Evolutionary conservation across 2,888 invertebrate species (phyloP).

Genomic region (Diarsia mendica): DNA sequence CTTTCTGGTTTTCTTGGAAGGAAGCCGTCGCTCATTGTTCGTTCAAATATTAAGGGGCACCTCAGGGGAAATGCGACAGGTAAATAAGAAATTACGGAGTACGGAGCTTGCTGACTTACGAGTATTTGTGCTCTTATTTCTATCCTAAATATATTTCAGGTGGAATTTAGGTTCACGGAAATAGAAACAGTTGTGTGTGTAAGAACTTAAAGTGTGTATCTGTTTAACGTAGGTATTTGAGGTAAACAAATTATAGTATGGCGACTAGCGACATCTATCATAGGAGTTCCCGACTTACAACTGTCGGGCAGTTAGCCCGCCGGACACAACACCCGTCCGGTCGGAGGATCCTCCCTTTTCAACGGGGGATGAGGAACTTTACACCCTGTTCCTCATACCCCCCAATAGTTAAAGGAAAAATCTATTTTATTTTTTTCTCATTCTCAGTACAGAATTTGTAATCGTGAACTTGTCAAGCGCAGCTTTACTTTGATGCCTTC

Average conservation of each 20-base stretch:
- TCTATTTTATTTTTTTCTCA: neutral
- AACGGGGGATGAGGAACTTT: too few species aligned
- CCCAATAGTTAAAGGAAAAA: neutral
- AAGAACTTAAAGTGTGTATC: neutral
- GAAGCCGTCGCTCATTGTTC: conserved; percentile 45
- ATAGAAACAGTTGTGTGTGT: conserved; percentile 18
- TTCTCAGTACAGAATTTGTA: neutral
- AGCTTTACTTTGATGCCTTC: neutral
- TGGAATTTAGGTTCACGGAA: conserved; percentile 6
- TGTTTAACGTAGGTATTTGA: neutral
- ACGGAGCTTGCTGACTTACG: conserved; percentile 34
- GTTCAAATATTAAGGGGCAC: conserved; percentile 56
- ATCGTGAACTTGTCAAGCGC: neutral
- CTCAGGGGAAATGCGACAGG: conserved; percentile 58
- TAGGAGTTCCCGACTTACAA: too few species aligned
- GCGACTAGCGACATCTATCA: too few species aligned
- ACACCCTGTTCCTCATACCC: too few species aligned
- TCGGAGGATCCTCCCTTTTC: too few species aligned
- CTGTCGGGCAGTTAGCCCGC: too few species aligned
- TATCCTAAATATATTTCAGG: conserved; percentile 24
- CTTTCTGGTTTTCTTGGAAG: conserved; percentile 20
- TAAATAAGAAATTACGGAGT: conserved; percentile 51
- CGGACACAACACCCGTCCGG: too few species aligned
- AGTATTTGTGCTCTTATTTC: conserved; percentile 33
- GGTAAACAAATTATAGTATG: neutral